Conservation (phyloP, 2,113 vertebrate species). For the Tachysurus fulvidraco region DNA sequence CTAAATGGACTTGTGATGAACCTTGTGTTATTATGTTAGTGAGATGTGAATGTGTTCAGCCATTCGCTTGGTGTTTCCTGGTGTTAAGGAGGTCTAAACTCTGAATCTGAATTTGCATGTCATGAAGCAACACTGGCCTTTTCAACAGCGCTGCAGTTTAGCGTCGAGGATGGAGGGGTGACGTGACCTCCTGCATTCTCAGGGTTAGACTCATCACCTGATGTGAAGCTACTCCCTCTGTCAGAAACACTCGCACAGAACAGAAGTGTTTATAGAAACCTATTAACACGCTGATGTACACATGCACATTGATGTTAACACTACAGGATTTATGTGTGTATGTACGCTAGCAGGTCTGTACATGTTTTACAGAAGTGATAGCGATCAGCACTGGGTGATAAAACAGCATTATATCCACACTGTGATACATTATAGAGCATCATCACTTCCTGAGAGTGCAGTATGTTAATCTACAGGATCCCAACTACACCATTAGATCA, state of each 20-base stretch:
- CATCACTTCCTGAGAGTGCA: not conserved
- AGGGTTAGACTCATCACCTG: slow-evolving; percentile 1
- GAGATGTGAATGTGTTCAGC: not conserved
- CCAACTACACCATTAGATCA: not conserved
- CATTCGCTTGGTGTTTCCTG: not conserved
- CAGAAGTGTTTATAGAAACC: not conserved
- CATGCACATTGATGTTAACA: not conserved
- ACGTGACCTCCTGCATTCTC: slow-evolving; percentile 19
- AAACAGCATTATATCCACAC: not conserved
- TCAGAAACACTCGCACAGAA: not conserved
- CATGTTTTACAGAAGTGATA: not conserved
- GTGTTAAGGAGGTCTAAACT: not conserved
- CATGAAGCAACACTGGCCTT: not conserved
- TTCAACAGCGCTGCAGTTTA: not conserved
- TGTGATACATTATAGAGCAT: not conserved
- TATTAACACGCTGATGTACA: not conserved
- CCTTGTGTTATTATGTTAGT: not conserved
- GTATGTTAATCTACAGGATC: not conserved
- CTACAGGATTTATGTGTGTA: not conserved
- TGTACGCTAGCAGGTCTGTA: not conserved
- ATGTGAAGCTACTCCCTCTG: not conserved
- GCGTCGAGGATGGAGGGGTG: too few relatives aligned
- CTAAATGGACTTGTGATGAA: not conserved
- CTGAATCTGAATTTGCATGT: not conserved
- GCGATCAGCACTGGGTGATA: not conserved